phyloP scores from a whole-genome alignment of 1,140 invertebrate genomes.

The Liolophura sinensis region DNA sequence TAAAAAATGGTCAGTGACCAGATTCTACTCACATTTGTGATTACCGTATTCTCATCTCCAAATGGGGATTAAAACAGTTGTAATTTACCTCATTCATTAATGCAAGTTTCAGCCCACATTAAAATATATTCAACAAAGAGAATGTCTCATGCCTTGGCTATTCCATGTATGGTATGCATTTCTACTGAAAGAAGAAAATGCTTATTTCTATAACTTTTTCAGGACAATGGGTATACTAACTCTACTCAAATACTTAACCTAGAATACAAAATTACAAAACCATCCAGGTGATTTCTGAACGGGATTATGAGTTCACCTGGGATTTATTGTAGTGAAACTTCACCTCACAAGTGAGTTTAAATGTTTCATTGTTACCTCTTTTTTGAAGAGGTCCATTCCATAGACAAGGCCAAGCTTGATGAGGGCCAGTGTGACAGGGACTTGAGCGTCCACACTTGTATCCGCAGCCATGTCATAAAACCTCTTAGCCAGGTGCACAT shows the following conservation, averaged over 20 bases:
- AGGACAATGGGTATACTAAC: background rate
- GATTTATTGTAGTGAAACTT: background rate
- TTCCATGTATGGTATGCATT: no score
- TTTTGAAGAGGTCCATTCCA: slow-evolving; percentile 56
- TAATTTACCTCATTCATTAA: no score
- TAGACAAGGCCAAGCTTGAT: slow-evolving; percentile 84
- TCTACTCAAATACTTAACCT: background rate
- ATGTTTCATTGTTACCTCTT: slow-evolving; percentile 40
- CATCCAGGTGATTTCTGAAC: no score
- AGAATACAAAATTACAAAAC: background rate
- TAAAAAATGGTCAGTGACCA: background rate
- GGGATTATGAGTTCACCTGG: background rate
- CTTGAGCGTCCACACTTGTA: slow-evolving; percentile 88
- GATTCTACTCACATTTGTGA: background rate
- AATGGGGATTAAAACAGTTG: no score
- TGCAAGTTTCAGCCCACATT: no score
- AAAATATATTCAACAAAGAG: no score
- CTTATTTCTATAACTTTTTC: no score
- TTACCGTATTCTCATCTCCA: background rate
- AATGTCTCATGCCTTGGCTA: no score
- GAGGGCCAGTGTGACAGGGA: slow-evolving; percentile 91
- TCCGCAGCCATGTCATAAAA: slow-evolving; percentile 98
- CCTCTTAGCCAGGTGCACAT: slow-evolving; percentile 75
- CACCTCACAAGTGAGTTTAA: background rate
- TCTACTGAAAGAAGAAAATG: no score